Conservation (phyloP, 1,140 invertebrate species). For the Drosophila trapezifrons region DNA sequence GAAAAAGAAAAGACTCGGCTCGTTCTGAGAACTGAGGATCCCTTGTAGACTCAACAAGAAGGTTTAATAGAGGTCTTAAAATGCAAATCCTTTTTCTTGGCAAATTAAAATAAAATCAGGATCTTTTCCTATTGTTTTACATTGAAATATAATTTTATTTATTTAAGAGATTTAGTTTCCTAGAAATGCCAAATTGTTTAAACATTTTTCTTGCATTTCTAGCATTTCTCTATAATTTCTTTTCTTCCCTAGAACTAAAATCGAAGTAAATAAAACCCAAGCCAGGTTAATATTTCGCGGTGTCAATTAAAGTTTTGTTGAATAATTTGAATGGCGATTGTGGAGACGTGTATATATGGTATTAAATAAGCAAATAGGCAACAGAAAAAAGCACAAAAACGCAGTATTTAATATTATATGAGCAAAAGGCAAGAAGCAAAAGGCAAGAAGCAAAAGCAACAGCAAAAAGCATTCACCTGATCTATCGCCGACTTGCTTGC, state of each 20-base stretch:
- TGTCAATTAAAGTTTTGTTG: neutral
- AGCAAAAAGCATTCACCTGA: constrained; percentile 23
- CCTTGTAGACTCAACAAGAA: neutral
- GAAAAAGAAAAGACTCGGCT: constrained; percentile 5
- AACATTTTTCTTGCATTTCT: no score
- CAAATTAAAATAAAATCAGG: no score
- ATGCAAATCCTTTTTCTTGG: no score
- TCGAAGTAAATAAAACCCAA: no score
- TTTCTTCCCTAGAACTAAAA: no score
- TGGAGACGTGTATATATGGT: neutral
- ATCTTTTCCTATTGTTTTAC: no score
- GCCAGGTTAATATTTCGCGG: neutral
- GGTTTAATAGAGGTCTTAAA: neutral
- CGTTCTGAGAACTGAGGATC: neutral
- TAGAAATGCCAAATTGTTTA: no score
- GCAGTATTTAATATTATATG: constrained; percentile 8
- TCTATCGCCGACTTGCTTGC: neutral
- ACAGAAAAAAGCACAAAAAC: neutral
- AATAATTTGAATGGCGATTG: neutral
- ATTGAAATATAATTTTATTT: no score
- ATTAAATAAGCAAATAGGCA: neutral
- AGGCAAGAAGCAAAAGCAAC: no score
- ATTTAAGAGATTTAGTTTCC: no score
- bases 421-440: neutral
- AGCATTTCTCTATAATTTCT: no score